Evolutionary conservation across 1,140 invertebrate species (phyloP), one percentile per base, ranked within the genome.

Genomic region (Nephotettix cincticeps): DNA sequence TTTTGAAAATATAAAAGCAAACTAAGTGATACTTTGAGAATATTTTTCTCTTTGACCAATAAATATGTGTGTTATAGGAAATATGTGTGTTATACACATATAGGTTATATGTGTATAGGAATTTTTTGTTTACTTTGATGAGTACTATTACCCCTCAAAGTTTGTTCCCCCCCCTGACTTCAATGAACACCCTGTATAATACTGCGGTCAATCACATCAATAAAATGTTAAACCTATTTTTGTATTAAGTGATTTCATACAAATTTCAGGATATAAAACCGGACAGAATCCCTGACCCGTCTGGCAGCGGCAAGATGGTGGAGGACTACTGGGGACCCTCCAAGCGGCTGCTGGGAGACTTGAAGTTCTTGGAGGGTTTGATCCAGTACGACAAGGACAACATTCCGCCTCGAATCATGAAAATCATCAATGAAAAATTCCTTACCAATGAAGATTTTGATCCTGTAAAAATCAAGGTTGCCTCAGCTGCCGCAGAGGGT

Each of bases 241-340:
- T 58, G 11, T 9, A 19, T 58, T 19, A 9, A 9, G 32, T 6
- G 3, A 28, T 30, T 2, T 64, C 13, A 64, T 64, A 17, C 9
- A 23, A 25, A 3, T 64, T 70, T 77, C 71, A 91, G 88, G 89
- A 90, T 76, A 83, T 95, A 1, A 95, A 95, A 83, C 91, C 95
- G 0, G 93, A 95, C 72, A 89, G 89, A 78, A 84, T 94, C 51
- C 89, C 89, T 9, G 91, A 94, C 82, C 89, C 91, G 2, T 86
- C 82, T 65, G 80, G 80, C 17, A 78, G 81, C 1, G 91, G 91
- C 0, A 96, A 95, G 70, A 89, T 92, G 74, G 80, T 91, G 0
- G 94, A 98, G 71, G 97, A 99, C 79, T 98, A 92, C 80, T 98
- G 96, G 96, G 93, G 91, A 9, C 90, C 94, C 0, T 95, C 95